Base-by-base conservation (phyloP, 1,140 invertebrate species). In the Drosophila eugracilis region DNA sequence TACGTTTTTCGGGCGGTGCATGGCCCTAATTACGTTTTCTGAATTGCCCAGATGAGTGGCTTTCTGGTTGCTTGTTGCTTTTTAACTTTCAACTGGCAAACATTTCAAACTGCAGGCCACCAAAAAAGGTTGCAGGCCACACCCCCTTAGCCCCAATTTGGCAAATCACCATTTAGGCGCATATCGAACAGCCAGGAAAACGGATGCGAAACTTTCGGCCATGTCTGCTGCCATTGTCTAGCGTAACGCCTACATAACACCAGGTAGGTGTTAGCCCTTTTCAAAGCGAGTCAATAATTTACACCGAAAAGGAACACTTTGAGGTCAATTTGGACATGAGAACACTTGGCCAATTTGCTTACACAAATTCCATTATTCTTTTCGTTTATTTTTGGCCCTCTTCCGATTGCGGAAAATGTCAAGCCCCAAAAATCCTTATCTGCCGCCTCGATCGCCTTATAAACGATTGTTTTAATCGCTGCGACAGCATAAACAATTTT, bases 21-120 rank as follows among this genome's bases (percentile, higher is more conserved):
- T 44, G 57, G 44, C 49, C 74, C 53, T 74, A 80, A 80, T 86
- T 80, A 80, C 72, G 41, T 69, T 79, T 84, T n/a, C 72, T 62
- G 59, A 52, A 73, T 37, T 62, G 36, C 49, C 21, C 32, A 41
- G 30, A 39, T 69, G 65, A 58, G 50, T 53, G 36, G 62, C 28
- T 62, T 50, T 67, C 62, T 85, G 80, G 76, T 86, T 50, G 73
- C 62, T 85, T 86, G 76, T 86, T 85, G 80, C 72, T 76, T 75
- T 14, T 30, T 14, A 7, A 28, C 26, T 24, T 21, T 17, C 15
- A 41, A 42, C 37, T 44, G 36, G n/a, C n/a, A n/a, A n/a, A n/a
- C n/a, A n/a, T n/a, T n/a, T n/a, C 42, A 75, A 41, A 15, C 21
- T 9, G 10, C n/a, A 32, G n/a, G 14, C 14, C 1, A 17, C 0